Conservation (phyloP, 2,888 invertebrate genomes). For the Diadromus collaris region DNA sequence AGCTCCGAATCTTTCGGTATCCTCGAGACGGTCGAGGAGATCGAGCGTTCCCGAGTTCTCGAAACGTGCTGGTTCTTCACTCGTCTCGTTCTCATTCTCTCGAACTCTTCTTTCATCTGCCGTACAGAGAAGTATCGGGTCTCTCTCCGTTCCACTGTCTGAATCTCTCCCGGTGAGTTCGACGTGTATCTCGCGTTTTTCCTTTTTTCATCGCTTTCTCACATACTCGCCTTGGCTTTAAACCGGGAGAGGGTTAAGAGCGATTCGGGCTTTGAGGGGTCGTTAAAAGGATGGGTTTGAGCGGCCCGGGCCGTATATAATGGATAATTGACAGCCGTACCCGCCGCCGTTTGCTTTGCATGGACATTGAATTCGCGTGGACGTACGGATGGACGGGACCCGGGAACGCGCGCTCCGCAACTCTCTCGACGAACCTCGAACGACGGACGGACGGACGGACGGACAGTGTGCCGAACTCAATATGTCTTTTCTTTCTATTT, state of each 20-base stretch:
- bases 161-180: slow-evolving; percentile 23
- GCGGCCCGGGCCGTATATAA: slow-evolving; percentile 79
- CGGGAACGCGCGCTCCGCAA: slow-evolving; percentile 57
- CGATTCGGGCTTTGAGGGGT: slow-evolving; percentile 74
- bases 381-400: slow-evolving; percentile 65
- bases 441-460: slow-evolving; percentile 61
- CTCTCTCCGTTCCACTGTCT: slow-evolving; percentile 19
- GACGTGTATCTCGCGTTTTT: slow-evolving; percentile 46
- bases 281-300: slow-evolving; percentile 79
- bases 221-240: slow-evolving; percentile 43
- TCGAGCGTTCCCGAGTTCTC: slow-evolving; percentile 3
- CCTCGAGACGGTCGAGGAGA: slow-evolving; percentile 4
- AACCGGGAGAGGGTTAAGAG: slow-evolving; percentile 61
- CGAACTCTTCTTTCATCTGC: slow-evolving; percentile 22
- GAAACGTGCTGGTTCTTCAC: slow-evolving; percentile 25
- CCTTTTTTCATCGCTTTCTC: slow-evolving; percentile 45
- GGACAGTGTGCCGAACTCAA: slow-evolving; percentile 58
- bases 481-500: slow-evolving; percentile 16
- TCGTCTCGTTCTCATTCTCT: slow-evolving; percentile 54
- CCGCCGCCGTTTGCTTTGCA: slow-evolving; percentile 79
- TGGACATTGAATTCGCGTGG: slow-evolving; percentile 78
- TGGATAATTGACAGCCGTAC: slow-evolving; percentile 80
- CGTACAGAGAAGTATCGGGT: slow-evolving; percentile 12
- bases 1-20: slow-evolving; percentile 28
- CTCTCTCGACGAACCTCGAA: slow-evolving; percentile 55